Evolutionary conservation across 1,140 invertebrate species (phyloP), one percentile per base, ranked within the genome.

Genomic region (Heliconius nattereri): DNA sequence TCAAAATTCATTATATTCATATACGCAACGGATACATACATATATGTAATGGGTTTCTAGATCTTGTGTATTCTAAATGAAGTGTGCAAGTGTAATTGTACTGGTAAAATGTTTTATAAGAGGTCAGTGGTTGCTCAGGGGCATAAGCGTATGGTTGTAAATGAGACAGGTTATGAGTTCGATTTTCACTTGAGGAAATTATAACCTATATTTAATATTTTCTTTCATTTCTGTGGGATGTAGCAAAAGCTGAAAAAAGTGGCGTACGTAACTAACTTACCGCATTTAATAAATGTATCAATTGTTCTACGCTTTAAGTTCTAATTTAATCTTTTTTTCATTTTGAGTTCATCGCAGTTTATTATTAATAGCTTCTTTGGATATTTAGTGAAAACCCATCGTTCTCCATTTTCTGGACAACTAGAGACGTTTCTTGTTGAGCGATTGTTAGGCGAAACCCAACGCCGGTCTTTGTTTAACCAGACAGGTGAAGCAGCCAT

Each of bases 1-100:
- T 88, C 87, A 85, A 89, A 91, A 91, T 90, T 86, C 86, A 92
- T 90, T 86, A 83, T 82, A 86, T 86, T 86, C 82, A 88, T 86
- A 83, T 85, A 84, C 82, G 85, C 87, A 88, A 88, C 83, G 80
- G 83, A 45, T 45, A 45, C 40, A 86, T 85, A 88, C 85, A 83
- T 88, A 85, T 85, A 87, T 85, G 85, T 88, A 89, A 89, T 86
- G 85, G 85, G 76, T 85, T 85, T 84, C 81, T 85, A 82, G 77
- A 49, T 79, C 37, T 80, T 78, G 74, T 82, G 77, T 81, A 85
- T 82, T 85, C 80, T 79, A 81, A 82, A 82, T 75, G 74, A 70
- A 78, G 57, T 72, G 76, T 81, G 78, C 76, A 81, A 82, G 81
- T 83, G 79, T 82, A 83, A 81, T 81, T 83, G 78, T 71, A 80